These are phyloP conservation scores for Panurus biarmicus DNA, from an alignment of 2,113 vertebrate genomes.

Conservation along the genomic window DNA sequence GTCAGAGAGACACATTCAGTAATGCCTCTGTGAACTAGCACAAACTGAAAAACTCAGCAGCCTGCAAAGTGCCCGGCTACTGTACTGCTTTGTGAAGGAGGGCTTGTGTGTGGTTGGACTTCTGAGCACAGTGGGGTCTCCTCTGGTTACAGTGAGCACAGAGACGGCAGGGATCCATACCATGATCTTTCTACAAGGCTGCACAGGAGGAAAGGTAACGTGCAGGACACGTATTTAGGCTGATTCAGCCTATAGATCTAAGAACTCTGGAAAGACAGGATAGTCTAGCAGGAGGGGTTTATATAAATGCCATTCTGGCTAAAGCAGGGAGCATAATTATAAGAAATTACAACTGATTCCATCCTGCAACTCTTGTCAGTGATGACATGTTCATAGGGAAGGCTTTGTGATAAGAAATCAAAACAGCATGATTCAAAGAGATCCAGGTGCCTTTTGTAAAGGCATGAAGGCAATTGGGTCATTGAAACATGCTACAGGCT, in stretches of 20 bases:
- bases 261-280: background rate
- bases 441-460: background rate
- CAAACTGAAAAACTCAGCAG: background rate
- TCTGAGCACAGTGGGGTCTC: background rate
- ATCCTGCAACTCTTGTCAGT: background rate
- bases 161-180: background rate
- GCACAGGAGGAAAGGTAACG: background rate
- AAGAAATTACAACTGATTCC: background rate
- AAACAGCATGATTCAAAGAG: background rate
- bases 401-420: background rate
- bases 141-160: background rate
- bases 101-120: background rate
- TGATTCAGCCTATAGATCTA: background rate
- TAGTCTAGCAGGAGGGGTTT: background rate
- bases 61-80: rapidly evolving
- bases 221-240: background rate
- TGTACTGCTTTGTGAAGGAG: background rate
- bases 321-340: background rate
- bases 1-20: background rate
- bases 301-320: background rate
- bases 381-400: background rate
- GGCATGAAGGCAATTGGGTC: background rate
- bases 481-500: background rate
- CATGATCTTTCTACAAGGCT: background rate
- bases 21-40: background rate